Evolutionary conservation across 2,113 vertebrate genomes (phyloP).

Genomic region (Mixornis gularis): DNA sequence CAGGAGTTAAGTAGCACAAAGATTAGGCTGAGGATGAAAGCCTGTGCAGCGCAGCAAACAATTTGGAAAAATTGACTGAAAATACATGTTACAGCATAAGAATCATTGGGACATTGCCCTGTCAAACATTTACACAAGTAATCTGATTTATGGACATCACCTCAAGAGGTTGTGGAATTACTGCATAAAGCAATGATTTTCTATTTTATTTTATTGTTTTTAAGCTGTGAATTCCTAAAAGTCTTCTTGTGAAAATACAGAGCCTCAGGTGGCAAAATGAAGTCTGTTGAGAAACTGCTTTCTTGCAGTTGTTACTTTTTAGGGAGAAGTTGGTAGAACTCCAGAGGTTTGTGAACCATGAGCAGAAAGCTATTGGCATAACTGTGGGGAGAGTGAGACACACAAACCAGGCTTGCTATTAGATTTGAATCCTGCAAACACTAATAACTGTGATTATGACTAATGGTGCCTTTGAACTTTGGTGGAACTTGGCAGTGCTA

Average conservation of each 20-base stretch:
- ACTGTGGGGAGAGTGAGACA: background rate
- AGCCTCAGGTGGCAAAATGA: background rate
- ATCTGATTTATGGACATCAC: background rate
- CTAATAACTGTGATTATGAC: background rate
- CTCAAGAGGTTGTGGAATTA: background rate
- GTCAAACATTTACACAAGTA: slow-evolving; percentile 25
- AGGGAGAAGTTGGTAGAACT: background rate
- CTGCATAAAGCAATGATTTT: background rate
- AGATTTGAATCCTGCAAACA: background rate
- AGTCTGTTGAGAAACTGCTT: background rate
- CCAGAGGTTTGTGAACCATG: background rate
- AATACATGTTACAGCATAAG: background rate
- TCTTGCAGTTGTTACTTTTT: background rate
- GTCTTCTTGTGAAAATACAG: background rate
- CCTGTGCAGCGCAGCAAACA: background rate
- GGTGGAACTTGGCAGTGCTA: background rate
- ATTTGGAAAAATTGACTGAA: background rate
- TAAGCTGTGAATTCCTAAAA: background rate
- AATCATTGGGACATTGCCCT: slow-evolving; percentile 15
- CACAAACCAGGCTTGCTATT: background rate
- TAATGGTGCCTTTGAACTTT: background rate
- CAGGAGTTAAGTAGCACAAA: background rate
- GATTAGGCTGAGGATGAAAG: slow-evolving; percentile 5
- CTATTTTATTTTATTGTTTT: background rate
- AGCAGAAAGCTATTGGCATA: background rate